phyloP scores from a whole-genome alignment of 2,888 invertebrate genomes.

The Muschampia plurimacula region DNA sequence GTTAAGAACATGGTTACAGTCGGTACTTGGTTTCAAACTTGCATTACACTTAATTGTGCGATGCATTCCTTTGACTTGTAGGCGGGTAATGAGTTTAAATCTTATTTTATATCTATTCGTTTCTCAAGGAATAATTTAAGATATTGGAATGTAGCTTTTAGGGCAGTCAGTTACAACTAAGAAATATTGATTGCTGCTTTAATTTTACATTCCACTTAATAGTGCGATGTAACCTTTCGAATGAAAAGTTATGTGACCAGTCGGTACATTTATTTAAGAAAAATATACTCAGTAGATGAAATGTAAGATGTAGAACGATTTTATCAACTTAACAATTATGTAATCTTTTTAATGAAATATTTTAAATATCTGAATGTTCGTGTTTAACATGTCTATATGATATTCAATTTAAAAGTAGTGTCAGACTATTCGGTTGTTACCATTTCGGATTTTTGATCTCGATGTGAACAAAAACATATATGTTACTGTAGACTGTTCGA shows the following conservation, averaged over 20 bases:
- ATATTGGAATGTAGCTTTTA: too few relatives aligned
- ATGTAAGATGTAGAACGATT: slow-evolving; percentile 2
- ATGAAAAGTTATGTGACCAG: slow-evolving; percentile 19
- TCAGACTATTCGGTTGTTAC: not conserved
- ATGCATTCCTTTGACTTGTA: not conserved
- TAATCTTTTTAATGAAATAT: slow-evolving; percentile 5
- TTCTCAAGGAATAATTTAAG: too few relatives aligned
- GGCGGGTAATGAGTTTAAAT: not conserved
- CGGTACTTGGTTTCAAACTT: too few relatives aligned
- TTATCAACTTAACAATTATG: slow-evolving; percentile 5
- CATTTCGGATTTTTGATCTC: not conserved
- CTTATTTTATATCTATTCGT: not conserved
- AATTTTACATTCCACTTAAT: slow-evolving; percentile 24
- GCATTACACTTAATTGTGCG: not conserved
- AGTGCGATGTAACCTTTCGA: slow-evolving; percentile 20
- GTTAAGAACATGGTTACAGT: too few relatives aligned
- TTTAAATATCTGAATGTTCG: slow-evolving; percentile 21
- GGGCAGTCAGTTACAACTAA: slow-evolving; percentile 10
- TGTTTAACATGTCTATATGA: slow-evolving; percentile 11
- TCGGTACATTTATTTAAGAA: not conserved
- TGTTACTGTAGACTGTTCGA: not conserved
- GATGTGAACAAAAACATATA: not conserved
- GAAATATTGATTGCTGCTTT: not conserved
- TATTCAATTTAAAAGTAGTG: slow-evolving; percentile 1
- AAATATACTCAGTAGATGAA: slow-evolving; percentile 9